Conservation (phyloP, 2,113 vertebrate genomes). For the Edolisoma coerulescens region DNA sequence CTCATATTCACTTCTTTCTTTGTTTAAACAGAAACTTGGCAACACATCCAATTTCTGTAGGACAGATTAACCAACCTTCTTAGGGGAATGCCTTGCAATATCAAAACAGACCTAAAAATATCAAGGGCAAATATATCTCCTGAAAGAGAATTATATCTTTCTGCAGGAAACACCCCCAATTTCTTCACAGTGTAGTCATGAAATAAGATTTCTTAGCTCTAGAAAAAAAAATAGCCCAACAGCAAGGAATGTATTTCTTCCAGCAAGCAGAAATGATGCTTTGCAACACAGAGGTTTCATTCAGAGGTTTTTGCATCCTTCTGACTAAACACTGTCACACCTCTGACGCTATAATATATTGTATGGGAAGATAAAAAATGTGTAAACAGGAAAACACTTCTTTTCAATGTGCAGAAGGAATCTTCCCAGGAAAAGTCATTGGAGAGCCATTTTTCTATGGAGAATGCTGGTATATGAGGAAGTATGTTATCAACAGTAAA, state of each 20-base stretch:
- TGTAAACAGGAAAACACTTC: background rate
- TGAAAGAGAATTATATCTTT: background rate
- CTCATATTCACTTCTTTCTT: conserved; percentile 49
- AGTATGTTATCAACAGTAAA: background rate
- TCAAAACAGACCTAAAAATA: conserved; percentile 37
- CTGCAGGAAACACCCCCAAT: background rate
- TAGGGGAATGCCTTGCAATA: background rate
- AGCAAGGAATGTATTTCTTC: background rate
- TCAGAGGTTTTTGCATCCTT: background rate
- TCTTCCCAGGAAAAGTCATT: background rate
- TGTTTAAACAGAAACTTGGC: conserved; percentile 64
- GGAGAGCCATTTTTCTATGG: background rate
- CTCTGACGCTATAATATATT: background rate
- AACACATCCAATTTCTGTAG: conserved; percentile 25
- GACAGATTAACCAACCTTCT: conserved; percentile 47
- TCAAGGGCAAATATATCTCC: background rate
- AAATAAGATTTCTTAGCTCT: background rate
- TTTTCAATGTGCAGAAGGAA: background rate
- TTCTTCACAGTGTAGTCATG: background rate
- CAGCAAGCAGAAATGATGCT: rapidly evolving
- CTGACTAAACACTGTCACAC: background rate
- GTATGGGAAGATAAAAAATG: background rate
- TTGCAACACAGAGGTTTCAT: background rate
- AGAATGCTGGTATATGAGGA: background rate
- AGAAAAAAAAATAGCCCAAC: background rate